Evolutionary conservation across 1,140 invertebrate genomes (phyloP), one percentile per base, ranked within the genome.

Genomic region (Lepidurus apus): DNA sequence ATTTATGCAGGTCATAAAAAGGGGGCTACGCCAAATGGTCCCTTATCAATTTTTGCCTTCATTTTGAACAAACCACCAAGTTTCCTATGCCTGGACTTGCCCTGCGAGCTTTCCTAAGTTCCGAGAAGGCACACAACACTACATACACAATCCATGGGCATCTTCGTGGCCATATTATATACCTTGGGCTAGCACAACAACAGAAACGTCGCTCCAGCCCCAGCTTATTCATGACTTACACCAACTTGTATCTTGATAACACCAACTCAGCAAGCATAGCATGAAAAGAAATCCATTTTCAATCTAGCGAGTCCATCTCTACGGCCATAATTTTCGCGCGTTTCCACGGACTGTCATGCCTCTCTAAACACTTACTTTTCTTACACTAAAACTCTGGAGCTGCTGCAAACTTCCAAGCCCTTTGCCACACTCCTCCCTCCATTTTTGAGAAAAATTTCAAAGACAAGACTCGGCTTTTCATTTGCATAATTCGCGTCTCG

Each of bases 1-100:
- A 65, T 65, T 65, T 65, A 65, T 65, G n/a, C 13, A 65, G 53
- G 53, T 65, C 53, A 65, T 65, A 65, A 65, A 65, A 65, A 9
- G 53, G 53, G 53, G n/a, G 53, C 53, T 65, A n/a, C n/a, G 13
- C 53, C 53, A 65, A 17, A 65, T 21, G 53, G 53, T 65, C 21
- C 9, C n/a, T 65, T 65, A 65, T 65, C 53, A 65, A 65, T 65
- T 65, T 65, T 65, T 17, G 13, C 17, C 53, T 65, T n/a, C 53
- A 17, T 65, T 47, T 9, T 65, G 7, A 21, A 13, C 8, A 65
- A 65, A 65, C 53, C 13, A 65, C 53, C 8, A 7, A 7, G 5
- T 21, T 21, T 17, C 53, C 17, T 13, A 65, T 65, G 53, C 53
- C 53, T 65, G 53, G 53, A 21, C 53, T 65, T 1, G 53, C 21